These are phyloP conservation scores for Calidris pugnax DNA, from an alignment of 2,113 vertebrate species.

Conservation along the genomic window DNA sequence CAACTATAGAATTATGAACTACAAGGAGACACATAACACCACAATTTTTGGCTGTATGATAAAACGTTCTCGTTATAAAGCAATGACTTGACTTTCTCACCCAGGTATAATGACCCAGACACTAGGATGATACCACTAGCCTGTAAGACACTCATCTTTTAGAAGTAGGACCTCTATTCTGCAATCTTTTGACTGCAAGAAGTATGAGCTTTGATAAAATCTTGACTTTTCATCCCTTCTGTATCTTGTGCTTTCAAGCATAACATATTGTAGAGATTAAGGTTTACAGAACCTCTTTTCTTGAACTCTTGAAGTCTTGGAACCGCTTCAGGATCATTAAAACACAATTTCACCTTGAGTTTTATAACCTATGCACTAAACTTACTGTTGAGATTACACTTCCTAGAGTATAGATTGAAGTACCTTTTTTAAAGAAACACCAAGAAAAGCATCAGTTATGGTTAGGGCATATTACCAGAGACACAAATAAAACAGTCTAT, in stretches of 20 bases:
- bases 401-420: neutral
- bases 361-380: neutral
- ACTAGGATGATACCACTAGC: neutral
- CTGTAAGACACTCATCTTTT: neutral
- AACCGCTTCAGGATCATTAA: neutral
- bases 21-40: accelerated
- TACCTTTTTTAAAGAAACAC: neutral
- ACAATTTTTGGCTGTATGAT: neutral
- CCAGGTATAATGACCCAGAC: neutral
- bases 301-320: neutral
- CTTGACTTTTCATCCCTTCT: neutral
- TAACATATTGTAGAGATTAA: neutral
- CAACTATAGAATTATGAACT: accelerated
- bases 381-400: constrained; percentile 5
- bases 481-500: neutral
- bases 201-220: neutral
- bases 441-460: neutral
- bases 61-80: neutral
- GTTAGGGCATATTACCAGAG: neutral
- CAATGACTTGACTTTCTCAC: neutral
- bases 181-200: neutral
- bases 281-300: neutral
- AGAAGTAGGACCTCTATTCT: neutral
- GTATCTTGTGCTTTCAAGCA: neutral
- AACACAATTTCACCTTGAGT: neutral